Percentiles rank a stretch among this genome's conserved stretches.
These are phyloP conservation scores for Coregonus clupeaformis DNA, from an alignment of 2,113 vertebrate species.

Conservation along the genomic window DNA sequence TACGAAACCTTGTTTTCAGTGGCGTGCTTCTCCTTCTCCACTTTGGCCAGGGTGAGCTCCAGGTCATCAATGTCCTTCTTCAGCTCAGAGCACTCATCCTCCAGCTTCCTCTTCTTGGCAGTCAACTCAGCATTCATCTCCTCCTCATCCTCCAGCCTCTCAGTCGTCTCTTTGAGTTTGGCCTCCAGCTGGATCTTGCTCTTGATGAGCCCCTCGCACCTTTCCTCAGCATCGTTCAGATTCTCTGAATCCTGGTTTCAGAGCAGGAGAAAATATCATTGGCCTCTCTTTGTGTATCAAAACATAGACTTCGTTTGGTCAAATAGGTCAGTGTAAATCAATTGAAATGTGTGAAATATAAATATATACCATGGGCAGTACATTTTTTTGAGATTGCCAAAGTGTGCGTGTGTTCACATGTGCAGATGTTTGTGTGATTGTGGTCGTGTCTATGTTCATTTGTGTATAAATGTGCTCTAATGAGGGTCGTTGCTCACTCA, in stretches of 20 bases:
- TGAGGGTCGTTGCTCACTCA: not conserved
- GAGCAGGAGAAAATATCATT: not conserved
- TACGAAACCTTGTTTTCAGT: not conserved
- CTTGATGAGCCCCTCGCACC: not conserved
- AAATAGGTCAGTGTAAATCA: too few species aligned
- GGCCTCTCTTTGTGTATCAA: too few species aligned
- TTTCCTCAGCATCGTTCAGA: not conserved
- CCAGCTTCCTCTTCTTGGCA: conserved; percentile 3
- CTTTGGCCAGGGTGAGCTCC: not conserved
- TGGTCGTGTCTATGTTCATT: not conserved
- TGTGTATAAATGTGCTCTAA: not conserved
- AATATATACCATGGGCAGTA: too few species aligned
- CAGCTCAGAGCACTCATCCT: not conserved
- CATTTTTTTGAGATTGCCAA: too few species aligned
- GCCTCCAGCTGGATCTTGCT: conserved; percentile 3
- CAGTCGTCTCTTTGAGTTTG: conserved; percentile 1
- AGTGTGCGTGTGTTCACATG: too few species aligned
- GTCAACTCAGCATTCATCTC: conserved; percentile 2
- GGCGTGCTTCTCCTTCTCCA: conserved; percentile 1
- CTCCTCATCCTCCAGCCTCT: conserved; percentile 1
- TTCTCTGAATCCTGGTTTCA: not conserved
- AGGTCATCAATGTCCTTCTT: conserved; percentile 4
- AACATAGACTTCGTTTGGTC: too few species aligned
- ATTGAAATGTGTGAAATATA: too few species aligned
- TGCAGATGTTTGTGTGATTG: too few species aligned